phyloP scores from a whole-genome alignment of 1,140 invertebrate species.

The Zaprionus ghesquierei region DNA sequence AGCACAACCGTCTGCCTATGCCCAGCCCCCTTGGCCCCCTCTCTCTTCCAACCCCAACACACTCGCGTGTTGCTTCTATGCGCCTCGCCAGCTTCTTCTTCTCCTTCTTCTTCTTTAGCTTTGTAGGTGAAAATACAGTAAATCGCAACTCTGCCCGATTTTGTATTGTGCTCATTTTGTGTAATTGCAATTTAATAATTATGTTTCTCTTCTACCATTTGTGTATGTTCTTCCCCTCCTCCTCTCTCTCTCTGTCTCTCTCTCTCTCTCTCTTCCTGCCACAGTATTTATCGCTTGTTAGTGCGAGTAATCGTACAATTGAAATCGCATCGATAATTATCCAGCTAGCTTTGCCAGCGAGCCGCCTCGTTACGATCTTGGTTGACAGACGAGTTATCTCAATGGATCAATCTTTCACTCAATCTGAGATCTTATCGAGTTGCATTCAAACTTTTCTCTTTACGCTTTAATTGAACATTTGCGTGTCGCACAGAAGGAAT shows the following conservation, averaged over 20 bases:
- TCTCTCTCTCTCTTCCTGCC: slow-evolving; percentile 31
- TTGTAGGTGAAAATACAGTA: slow-evolving; percentile 76
- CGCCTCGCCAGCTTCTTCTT: slow-evolving; percentile 15
- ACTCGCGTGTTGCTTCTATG: slow-evolving; percentile 28
- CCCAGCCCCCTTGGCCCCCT: neutral
- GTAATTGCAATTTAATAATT: slow-evolving; percentile 66
- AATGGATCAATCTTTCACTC: neutral
- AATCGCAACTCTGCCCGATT: slow-evolving; percentile 44
- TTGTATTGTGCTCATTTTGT: slow-evolving; percentile 28
- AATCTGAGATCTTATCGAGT: slow-evolving; percentile 10
- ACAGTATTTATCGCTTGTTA: neutral
- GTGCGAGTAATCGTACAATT: slow-evolving; percentile 2
- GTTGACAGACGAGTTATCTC: slow-evolving; percentile 24
- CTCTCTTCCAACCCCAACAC: neutral
- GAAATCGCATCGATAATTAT: slow-evolving; percentile 29
- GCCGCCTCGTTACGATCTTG: slow-evolving; percentile 12
- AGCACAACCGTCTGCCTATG: slow-evolving; percentile 10
- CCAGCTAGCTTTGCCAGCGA: too few relatives aligned
- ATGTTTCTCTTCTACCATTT: slow-evolving; percentile 31
- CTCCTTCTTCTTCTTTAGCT: slow-evolving; percentile 26
- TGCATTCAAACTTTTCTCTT: slow-evolving; percentile 21
- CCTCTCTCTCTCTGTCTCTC: neutral
- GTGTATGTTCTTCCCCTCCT: slow-evolving; percentile 18
- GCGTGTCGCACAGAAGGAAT: slow-evolving; percentile 39
- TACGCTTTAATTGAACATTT: slow-evolving; percentile 65